phyloP scores from a whole-genome alignment of 2,888 invertebrate species.

The Lordiphosa andalusiaca region DNA sequence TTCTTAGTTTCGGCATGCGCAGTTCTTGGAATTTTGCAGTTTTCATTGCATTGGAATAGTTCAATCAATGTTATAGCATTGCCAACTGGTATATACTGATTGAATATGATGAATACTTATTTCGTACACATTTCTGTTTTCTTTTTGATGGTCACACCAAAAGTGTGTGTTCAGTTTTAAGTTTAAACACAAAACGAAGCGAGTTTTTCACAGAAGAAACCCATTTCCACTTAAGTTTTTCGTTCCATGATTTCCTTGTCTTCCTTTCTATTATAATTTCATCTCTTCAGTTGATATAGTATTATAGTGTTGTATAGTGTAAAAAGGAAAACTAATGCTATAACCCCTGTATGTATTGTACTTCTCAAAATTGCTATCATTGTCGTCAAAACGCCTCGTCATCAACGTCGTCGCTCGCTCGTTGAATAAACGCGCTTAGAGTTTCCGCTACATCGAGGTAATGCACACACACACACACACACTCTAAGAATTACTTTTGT shows the following conservation, averaged over 20 bases:
- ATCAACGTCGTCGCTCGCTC: slow-evolving; percentile 45
- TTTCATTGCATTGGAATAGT: no score
- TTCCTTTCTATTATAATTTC: neutral
- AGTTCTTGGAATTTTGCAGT: no score
- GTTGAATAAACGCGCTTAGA: slow-evolving; percentile 74
- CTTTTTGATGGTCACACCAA: no score
- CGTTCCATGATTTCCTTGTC: neutral
- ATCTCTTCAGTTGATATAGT: neutral
- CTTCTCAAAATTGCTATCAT: slow-evolving; percentile 61
- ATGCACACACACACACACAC: slow-evolving; percentile 15
- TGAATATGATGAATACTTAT: no score
- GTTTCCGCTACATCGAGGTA: slow-evolving; percentile 81
- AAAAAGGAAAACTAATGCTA: slow-evolving; percentile 55
- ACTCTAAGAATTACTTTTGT: neutral
- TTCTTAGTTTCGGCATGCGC: no score
- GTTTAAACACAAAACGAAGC: no score
- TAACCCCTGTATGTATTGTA: slow-evolving; percentile 58
- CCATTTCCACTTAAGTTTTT: neutral
- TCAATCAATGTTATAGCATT: no score
- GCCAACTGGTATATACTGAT: no score
- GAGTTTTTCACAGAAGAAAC: no score
- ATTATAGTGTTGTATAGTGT: slow-evolving; percentile 1
- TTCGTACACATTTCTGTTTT: no score
- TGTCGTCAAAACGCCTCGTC: slow-evolving; percentile 55
- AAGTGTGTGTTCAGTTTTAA: no score